Percentiles rank a stretch among this genome's conserved stretches.
Conservation (phyloP, 2,888 invertebrate genomes). For the Leptinotarsa tumamoca region DNA sequence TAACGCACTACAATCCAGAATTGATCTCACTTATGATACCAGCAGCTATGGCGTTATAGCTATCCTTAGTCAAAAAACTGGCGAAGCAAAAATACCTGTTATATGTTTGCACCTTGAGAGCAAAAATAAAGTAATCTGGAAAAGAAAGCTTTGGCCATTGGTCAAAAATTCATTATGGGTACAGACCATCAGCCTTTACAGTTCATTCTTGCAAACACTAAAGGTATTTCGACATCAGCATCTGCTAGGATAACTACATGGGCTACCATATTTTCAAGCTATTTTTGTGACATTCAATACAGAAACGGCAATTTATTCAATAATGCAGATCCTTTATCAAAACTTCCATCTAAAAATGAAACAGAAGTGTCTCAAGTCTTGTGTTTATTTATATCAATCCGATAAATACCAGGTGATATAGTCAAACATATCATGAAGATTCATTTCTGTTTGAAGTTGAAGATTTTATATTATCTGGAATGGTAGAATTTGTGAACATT, state of each 20-base stretch:
- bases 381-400: not conserved
- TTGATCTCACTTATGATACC: not conserved
- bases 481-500: not conserved
- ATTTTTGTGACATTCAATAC: not conserved
- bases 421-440: not conserved
- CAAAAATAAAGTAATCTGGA: not conserved
- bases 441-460: not conserved
- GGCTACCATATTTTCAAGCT: not conserved
- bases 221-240: not conserved
- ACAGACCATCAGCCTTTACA: not conserved
- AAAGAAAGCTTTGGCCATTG: not conserved
- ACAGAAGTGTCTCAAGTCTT: not conserved
- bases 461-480: not conserved
- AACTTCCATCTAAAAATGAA: not conserved
- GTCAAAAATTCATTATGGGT: not conserved
- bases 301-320: not conserved
- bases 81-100: not conserved
- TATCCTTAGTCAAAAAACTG: not conserved
- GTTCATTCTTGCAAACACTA: not conserved
- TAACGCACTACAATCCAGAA: not conserved
- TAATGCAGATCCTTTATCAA: slow-evolving; percentile 9
- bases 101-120: not conserved
- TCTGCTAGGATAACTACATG: not conserved
- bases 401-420: not conserved
- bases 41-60: not conserved